Conservation (phyloP, 2,113 vertebrate genomes). For the Isichthys henryi region DNA sequence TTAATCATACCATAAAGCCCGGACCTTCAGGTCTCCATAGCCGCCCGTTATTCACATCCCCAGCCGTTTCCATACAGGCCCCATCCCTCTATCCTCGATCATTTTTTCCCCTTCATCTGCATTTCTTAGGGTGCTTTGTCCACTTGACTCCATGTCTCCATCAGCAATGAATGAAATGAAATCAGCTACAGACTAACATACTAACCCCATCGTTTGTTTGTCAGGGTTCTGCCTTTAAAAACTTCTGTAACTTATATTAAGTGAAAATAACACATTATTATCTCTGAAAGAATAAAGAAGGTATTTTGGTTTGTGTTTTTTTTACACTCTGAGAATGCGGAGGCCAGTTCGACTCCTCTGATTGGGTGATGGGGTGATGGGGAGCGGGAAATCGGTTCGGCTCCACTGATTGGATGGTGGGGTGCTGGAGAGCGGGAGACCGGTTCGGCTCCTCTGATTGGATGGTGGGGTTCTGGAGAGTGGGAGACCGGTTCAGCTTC, state of each 20-base stretch:
- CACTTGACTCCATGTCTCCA: slow-evolving; percentile 2
- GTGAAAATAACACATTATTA: slow-evolving; percentile 14
- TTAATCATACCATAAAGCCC: not conserved
- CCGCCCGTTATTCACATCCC: not conserved
- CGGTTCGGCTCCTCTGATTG: not conserved
- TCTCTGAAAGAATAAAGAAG: slow-evolving; percentile 1
- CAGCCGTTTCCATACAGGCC: not conserved
- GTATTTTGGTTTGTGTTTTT: not conserved
- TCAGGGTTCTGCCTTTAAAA: slow-evolving; percentile 16
- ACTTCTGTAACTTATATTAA: slow-evolving; percentile 25
- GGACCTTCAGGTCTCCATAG: not conserved
- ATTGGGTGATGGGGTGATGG: not conserved
- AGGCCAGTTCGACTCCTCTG: not conserved
- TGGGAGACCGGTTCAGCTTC: not conserved
- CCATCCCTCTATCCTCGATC: not conserved
- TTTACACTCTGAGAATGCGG: not conserved
- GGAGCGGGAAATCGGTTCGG: not conserved
- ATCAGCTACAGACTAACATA: not conserved
- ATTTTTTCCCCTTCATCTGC: not conserved
- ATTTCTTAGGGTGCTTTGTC: not conserved
- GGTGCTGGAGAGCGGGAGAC: not conserved
- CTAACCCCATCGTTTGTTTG: not conserved
- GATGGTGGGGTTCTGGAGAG: not conserved
- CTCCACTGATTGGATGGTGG: not conserved
- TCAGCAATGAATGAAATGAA: not conserved